These are phyloP conservation scores for Cephus nigrinus DNA, from an alignment of 2,888 invertebrate genomes.

Conservation along the genomic window DNA sequence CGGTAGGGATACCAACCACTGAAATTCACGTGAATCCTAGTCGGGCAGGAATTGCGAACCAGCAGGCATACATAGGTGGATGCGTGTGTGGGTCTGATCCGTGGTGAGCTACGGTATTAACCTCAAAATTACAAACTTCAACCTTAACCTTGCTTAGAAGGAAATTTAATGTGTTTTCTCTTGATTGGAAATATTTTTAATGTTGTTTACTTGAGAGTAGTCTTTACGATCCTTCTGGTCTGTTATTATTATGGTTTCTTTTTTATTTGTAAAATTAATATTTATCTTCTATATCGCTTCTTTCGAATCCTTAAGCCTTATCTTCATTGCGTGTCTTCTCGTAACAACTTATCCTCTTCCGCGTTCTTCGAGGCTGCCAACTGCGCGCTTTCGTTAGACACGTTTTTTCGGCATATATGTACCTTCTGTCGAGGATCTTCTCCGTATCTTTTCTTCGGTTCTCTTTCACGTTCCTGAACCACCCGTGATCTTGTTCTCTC, in stretches of 20 bases:
- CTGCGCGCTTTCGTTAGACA: slow-evolving; percentile 29
- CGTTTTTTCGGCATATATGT: neutral
- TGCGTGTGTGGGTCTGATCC: neutral
- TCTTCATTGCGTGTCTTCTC: neutral
- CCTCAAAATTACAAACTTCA: neutral
- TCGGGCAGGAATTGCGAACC: neutral
- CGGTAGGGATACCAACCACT: neutral
- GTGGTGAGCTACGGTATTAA: neutral
- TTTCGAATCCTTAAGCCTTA: neutral
- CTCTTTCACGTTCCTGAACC: neutral
- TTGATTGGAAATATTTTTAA: neutral
- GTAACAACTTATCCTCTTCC: slow-evolving; percentile 29
- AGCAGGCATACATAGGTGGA: neutral
- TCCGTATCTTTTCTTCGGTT: neutral
- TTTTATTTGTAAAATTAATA: too few relatives aligned
- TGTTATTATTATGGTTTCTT: neutral
- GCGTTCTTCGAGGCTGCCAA: slow-evolving; percentile 40
- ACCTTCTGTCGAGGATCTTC: too few relatives aligned
- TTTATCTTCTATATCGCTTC: neutral
- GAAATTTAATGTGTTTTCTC: neutral
- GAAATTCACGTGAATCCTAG: neutral
- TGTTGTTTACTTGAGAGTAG: neutral
- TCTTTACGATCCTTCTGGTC: neutral
- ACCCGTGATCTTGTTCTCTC: neutral
- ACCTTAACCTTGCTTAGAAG: neutral